phyloP scores from a whole-genome alignment of 1,140 invertebrate genomes.

The Pseudomyrmex concolor region DNA sequence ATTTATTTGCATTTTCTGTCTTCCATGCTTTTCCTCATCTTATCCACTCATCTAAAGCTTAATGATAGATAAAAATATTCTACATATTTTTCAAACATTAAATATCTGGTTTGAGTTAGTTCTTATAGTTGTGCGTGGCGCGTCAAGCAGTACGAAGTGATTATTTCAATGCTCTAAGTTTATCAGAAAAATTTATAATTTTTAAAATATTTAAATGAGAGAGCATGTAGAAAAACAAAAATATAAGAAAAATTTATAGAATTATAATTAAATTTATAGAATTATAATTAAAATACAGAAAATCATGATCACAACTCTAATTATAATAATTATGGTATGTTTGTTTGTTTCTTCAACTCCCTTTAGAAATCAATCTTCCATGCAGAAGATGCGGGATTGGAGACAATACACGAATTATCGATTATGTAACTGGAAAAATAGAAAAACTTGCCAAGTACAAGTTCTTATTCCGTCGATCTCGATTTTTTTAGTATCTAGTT shows the following conservation, averaged over 20 bases:
- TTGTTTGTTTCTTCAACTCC: background rate
- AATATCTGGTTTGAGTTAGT: conserved; percentile 5
- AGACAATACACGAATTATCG: background rate
- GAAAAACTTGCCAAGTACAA: conserved; percentile 36
- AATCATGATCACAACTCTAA: background rate
- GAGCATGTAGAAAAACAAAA: background rate
- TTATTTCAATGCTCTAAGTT: too few relatives aligned
- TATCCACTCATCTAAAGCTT: background rate
- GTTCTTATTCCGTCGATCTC: background rate
- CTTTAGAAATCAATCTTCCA: conserved; percentile 10
- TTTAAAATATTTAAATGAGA: too few relatives aligned
- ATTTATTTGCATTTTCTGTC: conserved; percentile 11
- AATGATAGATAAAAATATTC: background rate
- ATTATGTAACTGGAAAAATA: conserved; percentile 21
- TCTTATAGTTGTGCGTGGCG: background rate
- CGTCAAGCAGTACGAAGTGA: background rate
- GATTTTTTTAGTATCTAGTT: background rate
- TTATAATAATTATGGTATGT: background rate
- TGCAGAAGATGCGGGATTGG: conserved; percentile 16
- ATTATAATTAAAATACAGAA: background rate
- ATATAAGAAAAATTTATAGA: background rate
- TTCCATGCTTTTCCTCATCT: background rate
- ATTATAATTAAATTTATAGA: background rate
- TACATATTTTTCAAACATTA: conserved; percentile 21
- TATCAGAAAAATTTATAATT: too few relatives aligned